Percentiles rank a stretch among this genome's conserved stretches.
Evolutionary conservation across 92 coral and sea anemone species (phyloP).

Genomic region (Galaxea fascicularis): DNA sequence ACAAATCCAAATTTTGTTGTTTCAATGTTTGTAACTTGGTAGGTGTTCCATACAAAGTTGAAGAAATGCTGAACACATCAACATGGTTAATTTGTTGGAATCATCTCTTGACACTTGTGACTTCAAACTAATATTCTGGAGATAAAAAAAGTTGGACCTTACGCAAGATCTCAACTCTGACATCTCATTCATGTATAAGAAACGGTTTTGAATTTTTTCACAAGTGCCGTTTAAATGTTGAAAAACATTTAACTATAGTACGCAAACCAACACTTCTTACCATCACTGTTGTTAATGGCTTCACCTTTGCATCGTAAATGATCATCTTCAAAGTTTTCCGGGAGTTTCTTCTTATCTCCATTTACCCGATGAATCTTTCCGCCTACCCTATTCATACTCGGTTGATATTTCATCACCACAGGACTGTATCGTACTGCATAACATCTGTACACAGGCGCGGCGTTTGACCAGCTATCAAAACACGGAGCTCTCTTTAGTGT

Average conservation of each 20-base stretch:
- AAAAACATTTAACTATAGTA: background rate
- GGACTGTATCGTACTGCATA: conserved; percentile 34
- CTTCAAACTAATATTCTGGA: background rate
- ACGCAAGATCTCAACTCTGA: no score
- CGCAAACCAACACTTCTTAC: background rate
- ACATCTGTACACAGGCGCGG: background rate
- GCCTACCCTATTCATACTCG: background rate
- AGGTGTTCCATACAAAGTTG: background rate
- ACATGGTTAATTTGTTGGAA: background rate
- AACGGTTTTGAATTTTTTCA: no score
- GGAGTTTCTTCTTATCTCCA: background rate
- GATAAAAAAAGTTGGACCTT: no score
- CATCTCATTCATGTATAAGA: no score
- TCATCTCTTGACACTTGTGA: background rate
- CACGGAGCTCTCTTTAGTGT: background rate
- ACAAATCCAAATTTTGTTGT: conserved; percentile 19
- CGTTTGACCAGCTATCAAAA: conserved; percentile 14
- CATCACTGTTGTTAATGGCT: background rate
- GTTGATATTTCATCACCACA: conserved; percentile 22
- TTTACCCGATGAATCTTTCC: conserved; percentile 28
- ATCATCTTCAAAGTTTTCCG: conserved; percentile 3
- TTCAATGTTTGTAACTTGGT: background rate
- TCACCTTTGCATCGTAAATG: conserved; percentile 8
- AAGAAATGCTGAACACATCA: background rate
- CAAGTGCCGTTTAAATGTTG: background rate